These are phyloP conservation scores for Calyptommatus sinebrachiatus DNA, from an alignment of 2,113 vertebrate species.

Conservation along the genomic window DNA sequence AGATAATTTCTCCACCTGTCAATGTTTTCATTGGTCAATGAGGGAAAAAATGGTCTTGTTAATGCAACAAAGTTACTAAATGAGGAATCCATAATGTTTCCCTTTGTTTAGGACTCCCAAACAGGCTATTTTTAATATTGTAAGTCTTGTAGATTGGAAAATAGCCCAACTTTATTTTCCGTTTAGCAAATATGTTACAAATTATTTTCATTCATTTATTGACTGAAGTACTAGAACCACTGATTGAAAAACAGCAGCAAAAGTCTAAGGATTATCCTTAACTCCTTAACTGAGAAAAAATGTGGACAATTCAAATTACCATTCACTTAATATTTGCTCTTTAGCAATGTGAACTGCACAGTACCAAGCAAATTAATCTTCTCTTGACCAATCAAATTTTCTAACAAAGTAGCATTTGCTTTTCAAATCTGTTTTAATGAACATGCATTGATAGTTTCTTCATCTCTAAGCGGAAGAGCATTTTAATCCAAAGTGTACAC, in stretches of 20 bases:
- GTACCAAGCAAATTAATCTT: constrained; percentile 1
- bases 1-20: neutral
- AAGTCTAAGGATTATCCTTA: constrained; percentile 6
- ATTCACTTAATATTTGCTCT: neutral
- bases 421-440: neutral
- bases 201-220: constrained; percentile 17
- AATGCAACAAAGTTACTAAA: neutral
- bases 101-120: neutral
- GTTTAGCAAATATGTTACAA: neutral
- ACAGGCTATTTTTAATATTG: neutral
- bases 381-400: neutral
- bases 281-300: neutral
- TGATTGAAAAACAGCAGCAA: neutral
- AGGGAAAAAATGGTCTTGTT: neutral
- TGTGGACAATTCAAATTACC: neutral
- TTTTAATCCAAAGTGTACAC: neutral
- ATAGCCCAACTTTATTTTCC: neutral
- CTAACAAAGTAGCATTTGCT: neutral
- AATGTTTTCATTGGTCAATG: neutral
- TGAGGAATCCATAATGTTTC: neutral
- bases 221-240: neutral
- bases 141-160: neutral
- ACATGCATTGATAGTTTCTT: neutral
- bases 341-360: neutral
- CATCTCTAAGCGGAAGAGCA: neutral